Evolutionary conservation across 2,888 invertebrate genomes (phyloP).

Genomic region (Pocota personata): DNA sequence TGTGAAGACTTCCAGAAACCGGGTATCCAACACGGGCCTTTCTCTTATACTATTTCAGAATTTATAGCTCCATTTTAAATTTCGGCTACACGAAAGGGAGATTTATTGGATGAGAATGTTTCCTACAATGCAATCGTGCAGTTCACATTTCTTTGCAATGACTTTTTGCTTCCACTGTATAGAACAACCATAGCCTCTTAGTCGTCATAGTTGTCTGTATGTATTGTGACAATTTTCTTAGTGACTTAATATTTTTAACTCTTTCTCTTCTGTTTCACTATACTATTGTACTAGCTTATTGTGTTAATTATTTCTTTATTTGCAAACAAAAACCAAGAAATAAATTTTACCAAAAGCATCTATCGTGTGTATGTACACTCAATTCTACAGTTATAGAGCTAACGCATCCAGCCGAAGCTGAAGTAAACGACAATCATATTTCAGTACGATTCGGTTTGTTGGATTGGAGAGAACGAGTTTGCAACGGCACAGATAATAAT

Average conservation of each 20-base stretch:
- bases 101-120: too few relatives aligned
- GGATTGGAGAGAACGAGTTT: conserved; percentile 61
- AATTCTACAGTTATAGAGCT: conserved; percentile 44
- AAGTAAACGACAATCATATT: conserved; percentile 55
- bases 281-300: conserved; percentile 46
- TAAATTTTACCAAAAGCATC: conserved; percentile 50
- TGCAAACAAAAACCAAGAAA: conserved; percentile 64
- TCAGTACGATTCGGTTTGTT: conserved; percentile 71
- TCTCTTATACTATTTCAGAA: too few relatives aligned
- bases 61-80: too few relatives aligned
- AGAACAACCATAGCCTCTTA: conserved; percentile 14
- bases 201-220: conserved; percentile 39
- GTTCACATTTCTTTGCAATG: not conserved
- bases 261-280: conserved; percentile 54
- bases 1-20: too few relatives aligned
- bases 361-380: conserved; percentile 31
- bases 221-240: conserved; percentile 47
- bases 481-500: not conserved
- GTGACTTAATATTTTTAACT: conserved; percentile 40
- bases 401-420: conserved; percentile 56
- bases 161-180: conserved; percentile 30
- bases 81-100: too few relatives aligned
- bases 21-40: too few relatives aligned
- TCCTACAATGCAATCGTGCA: too few relatives aligned
- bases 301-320: conserved; percentile 67